phyloP scores from a whole-genome alignment of 2,888 invertebrate species.

The Apodemia duryi region DNA sequence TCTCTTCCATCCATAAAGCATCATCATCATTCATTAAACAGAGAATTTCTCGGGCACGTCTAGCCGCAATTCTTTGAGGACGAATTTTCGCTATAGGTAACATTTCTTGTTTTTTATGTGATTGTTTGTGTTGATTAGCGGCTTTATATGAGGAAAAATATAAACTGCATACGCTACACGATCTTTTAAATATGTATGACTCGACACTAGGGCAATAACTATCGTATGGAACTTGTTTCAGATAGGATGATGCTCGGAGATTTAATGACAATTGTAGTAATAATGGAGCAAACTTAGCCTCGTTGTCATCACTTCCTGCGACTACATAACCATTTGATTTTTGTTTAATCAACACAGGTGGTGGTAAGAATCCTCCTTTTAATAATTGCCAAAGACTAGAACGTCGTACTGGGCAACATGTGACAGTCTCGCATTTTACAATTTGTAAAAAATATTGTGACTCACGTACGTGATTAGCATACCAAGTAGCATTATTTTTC shows the following conservation, averaged over 20 bases:
- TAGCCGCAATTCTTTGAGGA: too few species aligned
- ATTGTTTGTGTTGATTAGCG: slow-evolving; percentile 24
- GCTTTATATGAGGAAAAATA: slow-evolving; percentile 32
- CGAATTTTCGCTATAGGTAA: too few species aligned
- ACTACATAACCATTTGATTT: slow-evolving; percentile 26
- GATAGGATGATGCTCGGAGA: slow-evolving; percentile 28
- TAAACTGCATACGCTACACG: slow-evolving; percentile 26
- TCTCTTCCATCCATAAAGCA: too few species aligned
- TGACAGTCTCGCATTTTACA: slow-evolving; percentile 28
- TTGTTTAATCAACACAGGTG: slow-evolving; percentile 31
- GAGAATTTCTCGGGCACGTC: too few species aligned
- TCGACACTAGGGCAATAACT: slow-evolving; percentile 29
- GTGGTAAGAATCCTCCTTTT: slow-evolving; percentile 29
- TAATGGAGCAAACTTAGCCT: slow-evolving; percentile 27
- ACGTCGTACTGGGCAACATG: slow-evolving; percentile 26
- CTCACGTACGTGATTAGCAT: slow-evolving; percentile 29
- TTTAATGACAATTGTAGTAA: slow-evolving; percentile 25
- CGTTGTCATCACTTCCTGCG: slow-evolving; percentile 27
- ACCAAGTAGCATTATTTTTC: slow-evolving; percentile 38
- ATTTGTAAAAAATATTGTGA: slow-evolving; percentile 30
- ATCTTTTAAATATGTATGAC: slow-evolving; percentile 25
- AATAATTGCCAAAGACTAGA: slow-evolving; percentile 29
- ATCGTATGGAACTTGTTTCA: slow-evolving; percentile 31
- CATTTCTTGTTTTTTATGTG: slow-evolving; percentile 8
- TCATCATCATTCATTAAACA: too few species aligned